A percentile compares a stretch with the other conserved stretches of the same genome.
Conservation (phyloP, 2,113 vertebrate genomes). For the Serinus canaria region DNA sequence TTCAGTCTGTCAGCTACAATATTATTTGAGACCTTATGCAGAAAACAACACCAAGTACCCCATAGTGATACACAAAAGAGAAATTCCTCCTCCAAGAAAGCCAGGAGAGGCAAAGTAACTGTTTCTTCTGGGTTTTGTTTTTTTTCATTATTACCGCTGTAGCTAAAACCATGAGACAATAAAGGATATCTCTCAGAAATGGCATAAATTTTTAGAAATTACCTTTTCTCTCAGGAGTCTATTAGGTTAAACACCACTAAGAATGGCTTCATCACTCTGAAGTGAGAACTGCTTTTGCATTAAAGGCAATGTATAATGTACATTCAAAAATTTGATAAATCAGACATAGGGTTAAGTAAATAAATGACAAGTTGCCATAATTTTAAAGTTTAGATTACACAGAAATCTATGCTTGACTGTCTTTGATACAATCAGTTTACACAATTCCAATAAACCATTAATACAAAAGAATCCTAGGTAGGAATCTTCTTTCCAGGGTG, state of each 20-base stretch:
- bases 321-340: not conserved
- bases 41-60: not conserved
- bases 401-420: not conserved
- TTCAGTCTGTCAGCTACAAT: not conserved
- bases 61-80: not conserved
- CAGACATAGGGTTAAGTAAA: not conserved
- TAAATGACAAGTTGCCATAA: not conserved
- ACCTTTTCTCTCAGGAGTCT: not conserved
- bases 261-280: not conserved
- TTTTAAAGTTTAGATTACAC: not conserved
- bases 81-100: not conserved
- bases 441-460: slow-evolving; percentile 1
- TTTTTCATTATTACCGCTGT: not conserved
- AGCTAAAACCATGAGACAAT: not conserved
- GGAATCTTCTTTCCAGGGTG: not conserved
- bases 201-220: not conserved
- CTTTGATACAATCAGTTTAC: not conserved
- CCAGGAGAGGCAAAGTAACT: not conserved
- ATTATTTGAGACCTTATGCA: not conserved
- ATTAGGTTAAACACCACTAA: not conserved
- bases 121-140: not conserved
- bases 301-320: not conserved
- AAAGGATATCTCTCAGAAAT: not conserved
- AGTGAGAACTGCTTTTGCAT: not conserved
- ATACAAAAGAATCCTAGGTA: not conserved